Base-by-base conservation (phyloP, 92 coral and sea anemone genomes). In the Metridium senile region DNA sequence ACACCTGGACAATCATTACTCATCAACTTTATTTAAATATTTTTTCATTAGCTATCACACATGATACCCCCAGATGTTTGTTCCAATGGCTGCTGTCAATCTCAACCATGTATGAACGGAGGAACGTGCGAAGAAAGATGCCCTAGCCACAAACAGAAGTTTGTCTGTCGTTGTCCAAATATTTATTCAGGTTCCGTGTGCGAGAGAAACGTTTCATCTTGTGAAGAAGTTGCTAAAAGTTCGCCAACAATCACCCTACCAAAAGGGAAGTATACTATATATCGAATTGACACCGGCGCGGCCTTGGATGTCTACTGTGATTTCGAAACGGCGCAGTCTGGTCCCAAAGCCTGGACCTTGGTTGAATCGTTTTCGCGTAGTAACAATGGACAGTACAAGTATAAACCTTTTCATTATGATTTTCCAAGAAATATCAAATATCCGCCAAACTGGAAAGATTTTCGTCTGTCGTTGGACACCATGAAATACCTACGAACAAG, bases 61-160 rank as follows among this genome's bases (percentile, higher is more conserved):
- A 39, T 39, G 49, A 39, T 39, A 4, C 49, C 49, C 6, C 49
- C 6, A 6, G 13, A 39, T 39, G 49, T 39, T 13, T 39, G 49
- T 13, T 39, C 6, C 49, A 39, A 39, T 39, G 49, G 49, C 49
- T 39, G 49, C 49, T 72, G 77, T 58, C 63, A 66, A 56, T 47
- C 65, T 39, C 77, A 68, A 39, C 77, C 87, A 54, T 82, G 87
- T 47, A 30, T 82, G 71, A 82, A 75, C 62, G 85, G 80, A 68
- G 87, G 77, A 25, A 64, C 72, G 26, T 78, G 83, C 51, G 1
- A 10, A 59, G 83, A 78, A 26, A 22, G 23, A 9, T 78, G 83
- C 30, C 52, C n/a, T 0, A 28, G 68, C 32, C 21, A 35, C 18
- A 58, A 65, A 39, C 17, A 9, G 19, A 32, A 74, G 32, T 79